Base-by-base conservation (phyloP, 2,888 invertebrate genomes). In the Lithophane socia region DNA sequence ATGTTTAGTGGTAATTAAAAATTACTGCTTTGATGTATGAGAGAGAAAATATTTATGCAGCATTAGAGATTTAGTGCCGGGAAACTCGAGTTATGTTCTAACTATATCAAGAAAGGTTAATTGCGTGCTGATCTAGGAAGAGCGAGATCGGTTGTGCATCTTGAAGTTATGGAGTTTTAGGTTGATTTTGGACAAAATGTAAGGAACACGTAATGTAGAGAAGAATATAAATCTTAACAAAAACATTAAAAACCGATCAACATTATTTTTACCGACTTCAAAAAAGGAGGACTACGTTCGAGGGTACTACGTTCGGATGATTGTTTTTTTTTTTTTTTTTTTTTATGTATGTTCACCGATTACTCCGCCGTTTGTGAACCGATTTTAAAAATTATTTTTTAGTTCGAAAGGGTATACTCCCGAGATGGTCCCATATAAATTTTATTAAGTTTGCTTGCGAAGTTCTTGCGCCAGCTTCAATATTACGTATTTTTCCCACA, bases 1-100 rank as follows among this genome's bases (percentile, higher is more conserved):
- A 66, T 47, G 69, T 73, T 81, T 79, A 78, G 79, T 61, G 73
- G 73, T 83, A 66, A 83, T 83, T 84, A 80, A 82, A 82, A 82
- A 80, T 84, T 67, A 84, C 63, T 67, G 70, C 80, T 84, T 80
- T 80, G 70, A 84, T 82, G 42, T 75, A 75, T 64, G 63, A 44
- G 70, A 60, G 58, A 44, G 79, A 56, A 80, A 80, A 80, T 84
- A 60, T 84, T 71, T 71, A 80, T 75, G 63, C 67, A 67, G 42
- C 63, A 68, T 63, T 61, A 58, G 63, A 58, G 24, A 75, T 65
- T 54, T 83, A 68, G n/a, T 74, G 52, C 52, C 70, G 44, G 9
- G 58, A 42, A 73, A 83, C 52, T 37, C 24, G 47, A 80, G 60
- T 77, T 44, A 82, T 65, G 49, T 56, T 61, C 9, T 66, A 61